Base-by-base conservation (phyloP, 2,888 invertebrate species). In the Paralinhomoeus sp. region DNA sequence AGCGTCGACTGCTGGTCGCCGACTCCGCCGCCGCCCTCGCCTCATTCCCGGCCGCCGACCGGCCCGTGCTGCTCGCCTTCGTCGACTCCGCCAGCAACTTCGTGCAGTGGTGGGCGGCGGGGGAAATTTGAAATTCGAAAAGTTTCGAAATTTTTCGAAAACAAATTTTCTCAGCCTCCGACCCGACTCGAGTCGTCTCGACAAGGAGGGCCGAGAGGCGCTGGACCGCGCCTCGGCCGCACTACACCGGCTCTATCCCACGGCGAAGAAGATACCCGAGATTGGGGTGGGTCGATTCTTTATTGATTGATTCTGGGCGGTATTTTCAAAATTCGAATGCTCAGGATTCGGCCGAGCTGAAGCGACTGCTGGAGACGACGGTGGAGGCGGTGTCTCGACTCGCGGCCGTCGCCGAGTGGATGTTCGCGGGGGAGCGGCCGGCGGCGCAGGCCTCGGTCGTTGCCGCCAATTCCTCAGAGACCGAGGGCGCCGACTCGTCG, bases 71-170 rank as follows among this genome's bases (percentile, higher is more conserved):
- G 2, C 68, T 81, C 5, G 75, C 74, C 37, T 75, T 85, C 57
- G 76, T 85, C 22, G 84, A 85, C 61, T 77, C 78, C 27, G 73
- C 80, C 41, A 78, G 79, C 45, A 76, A 77, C 1, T 71, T 85
- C 18, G 3, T 38, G 20, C 22, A 21, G 13, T 21, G 13, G 41
- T 24, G 7, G 23, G 39, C 23, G 9, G 7, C 18, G 17, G 9
- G 7, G 9, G 7, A 7, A 37, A n/a, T n/a, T n/a, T n/a, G n/a
- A n/a, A n/a, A n/a, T n/a, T n/a, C n/a, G n/a, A n/a, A n/a, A n/a
- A n/a, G n/a, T n/a, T 7, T 5, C 17, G 23, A 24, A 20, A 3
- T 12, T 38, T 38, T 12, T 38, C 24, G 21, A n/a, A 31, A 7
- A n/a, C n/a, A 20, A 36, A 15, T 18, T 18, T 40, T 3, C 24